Percentiles rank a stretch among this genome's conserved stretches.
These are phyloP conservation scores for Eulemur rufifrons DNA, from an alignment of 2,113 vertebrate genomes.

Conservation along the genomic window DNA sequence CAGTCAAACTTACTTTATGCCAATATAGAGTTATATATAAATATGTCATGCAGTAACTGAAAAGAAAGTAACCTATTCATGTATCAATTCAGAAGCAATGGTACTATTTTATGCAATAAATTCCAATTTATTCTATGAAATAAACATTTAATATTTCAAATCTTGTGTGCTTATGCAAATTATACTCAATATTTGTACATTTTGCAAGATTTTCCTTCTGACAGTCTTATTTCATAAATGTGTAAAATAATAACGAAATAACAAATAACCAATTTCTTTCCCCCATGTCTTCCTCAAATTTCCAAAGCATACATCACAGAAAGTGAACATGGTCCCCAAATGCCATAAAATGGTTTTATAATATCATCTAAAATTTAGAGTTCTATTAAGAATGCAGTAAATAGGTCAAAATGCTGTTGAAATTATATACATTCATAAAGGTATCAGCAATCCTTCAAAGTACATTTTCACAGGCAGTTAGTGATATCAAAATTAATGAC, in stretches of 20 bases:
- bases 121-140: not conserved
- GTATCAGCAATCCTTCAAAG: not conserved
- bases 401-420: not conserved
- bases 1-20: slow-evolving; percentile 3
- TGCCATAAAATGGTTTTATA: not conserved
- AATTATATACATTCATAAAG: slow-evolving; percentile 20
- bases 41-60: slow-evolving; percentile 13
- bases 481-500: slow-evolving; percentile 6
- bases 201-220: not conserved
- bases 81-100: not conserved
- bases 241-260: slow-evolving; percentile 8
- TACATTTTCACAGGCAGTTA: slow-evolving; percentile 10
- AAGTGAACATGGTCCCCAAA: not conserved
- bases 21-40: slow-evolving; percentile 21
- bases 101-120: not conserved
- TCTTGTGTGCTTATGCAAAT: not conserved
- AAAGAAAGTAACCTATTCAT: slow-evolving; percentile 46
- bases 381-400: not conserved
- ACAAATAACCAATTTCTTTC: not conserved
- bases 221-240: slow-evolving; percentile 21
- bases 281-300: not conserved
- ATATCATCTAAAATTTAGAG: not conserved
- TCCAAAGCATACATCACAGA: not conserved
- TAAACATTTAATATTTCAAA: slow-evolving; percentile 40
- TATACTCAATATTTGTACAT: not conserved